Conservation (phyloP, 2,797 vertebrate genomes). For the Urocyon cinereoargenteus region DNA sequence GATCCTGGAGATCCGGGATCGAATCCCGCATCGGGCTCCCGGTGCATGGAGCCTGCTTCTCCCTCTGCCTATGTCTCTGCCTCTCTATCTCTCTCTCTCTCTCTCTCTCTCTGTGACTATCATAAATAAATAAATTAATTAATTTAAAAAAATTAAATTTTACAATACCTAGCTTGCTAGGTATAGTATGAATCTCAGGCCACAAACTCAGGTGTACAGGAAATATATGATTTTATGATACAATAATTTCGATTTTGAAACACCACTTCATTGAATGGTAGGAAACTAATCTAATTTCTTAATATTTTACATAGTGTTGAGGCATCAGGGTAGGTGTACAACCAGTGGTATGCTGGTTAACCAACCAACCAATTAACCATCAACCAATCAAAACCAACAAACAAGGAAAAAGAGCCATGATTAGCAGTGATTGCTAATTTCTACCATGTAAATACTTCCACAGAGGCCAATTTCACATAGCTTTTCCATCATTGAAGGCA, state of each 20-base stretch:
- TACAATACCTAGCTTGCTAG: neutral
- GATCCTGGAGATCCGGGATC: too few relatives aligned
- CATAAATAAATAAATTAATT: too few relatives aligned
- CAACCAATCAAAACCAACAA: neutral
- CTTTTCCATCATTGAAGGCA: neutral
- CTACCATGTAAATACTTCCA: neutral
- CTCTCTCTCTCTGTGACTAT: too few relatives aligned
- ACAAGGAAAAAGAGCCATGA: neutral
- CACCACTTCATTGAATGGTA: neutral
- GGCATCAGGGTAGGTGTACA: neutral
- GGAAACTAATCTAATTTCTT: slow-evolving; percentile 32
- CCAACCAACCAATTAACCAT: neutral
- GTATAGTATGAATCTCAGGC: neutral
- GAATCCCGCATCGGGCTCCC: too few relatives aligned
- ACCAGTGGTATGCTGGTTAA: neutral
- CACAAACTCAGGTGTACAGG: neutral
- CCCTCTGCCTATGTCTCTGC: too few relatives aligned
- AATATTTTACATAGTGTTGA: neutral
- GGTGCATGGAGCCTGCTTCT: too few relatives aligned
- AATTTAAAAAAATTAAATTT: slow-evolving; percentile 23
- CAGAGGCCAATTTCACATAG: neutral
- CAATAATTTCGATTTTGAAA: neutral
- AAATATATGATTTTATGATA: slow-evolving; percentile 30
- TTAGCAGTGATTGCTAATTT: neutral
- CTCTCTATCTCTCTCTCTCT: too few relatives aligned